Evolutionary conservation across 2,888 invertebrate genomes (phyloP), one percentile per base, ranked within the genome.

Genomic region (Nomada lathburiana): DNA sequence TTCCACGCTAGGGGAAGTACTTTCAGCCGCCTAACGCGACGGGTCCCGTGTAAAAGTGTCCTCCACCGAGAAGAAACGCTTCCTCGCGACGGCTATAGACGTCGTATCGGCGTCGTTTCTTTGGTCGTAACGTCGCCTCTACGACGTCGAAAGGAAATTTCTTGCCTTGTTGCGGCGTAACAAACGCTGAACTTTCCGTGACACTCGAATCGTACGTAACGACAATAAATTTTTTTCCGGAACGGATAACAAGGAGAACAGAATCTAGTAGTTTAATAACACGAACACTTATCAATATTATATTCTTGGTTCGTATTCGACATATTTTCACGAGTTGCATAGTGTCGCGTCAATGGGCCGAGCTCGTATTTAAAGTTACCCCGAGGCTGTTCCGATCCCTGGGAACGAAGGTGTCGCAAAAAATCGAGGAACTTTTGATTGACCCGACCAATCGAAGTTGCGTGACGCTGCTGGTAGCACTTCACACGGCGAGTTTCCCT

Each of bases 401-500:
- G 2, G 60, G 65, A 78, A 70, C 47, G 26, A 23, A 26, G 47
- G 64, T 59, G 42, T 74, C 57, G 64, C 73, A 82, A 77, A 76
- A 67, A 81, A 82, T 85, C 65, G 57, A 42, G 44, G 23, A 65
- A 80, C 83, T 83, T 83, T 85, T 86, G 83, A 80, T 83, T 36
- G 69, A 60, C 75, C 63, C 79, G 84, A 60, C 47, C 80, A 73
- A 85, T 84, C 68, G 80, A 72, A 74, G 80, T 47, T 36, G 5
- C 36, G 36, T 47, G 47, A 47, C 63, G 42, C 71, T 55, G 18
- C n/a, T 16, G n/a, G 16, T 20, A 26, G 9, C 42, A n/a, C 16
- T 42, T 50, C 13, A 20, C 42, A 18, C 23, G 62, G 57, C 44
- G 53, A 63, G 60, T 20, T 9, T 16, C 26, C 67, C 74, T 76